phyloP scores from a whole-genome alignment of 2,888 invertebrate genomes.

The Ferrisia virgata region DNA sequence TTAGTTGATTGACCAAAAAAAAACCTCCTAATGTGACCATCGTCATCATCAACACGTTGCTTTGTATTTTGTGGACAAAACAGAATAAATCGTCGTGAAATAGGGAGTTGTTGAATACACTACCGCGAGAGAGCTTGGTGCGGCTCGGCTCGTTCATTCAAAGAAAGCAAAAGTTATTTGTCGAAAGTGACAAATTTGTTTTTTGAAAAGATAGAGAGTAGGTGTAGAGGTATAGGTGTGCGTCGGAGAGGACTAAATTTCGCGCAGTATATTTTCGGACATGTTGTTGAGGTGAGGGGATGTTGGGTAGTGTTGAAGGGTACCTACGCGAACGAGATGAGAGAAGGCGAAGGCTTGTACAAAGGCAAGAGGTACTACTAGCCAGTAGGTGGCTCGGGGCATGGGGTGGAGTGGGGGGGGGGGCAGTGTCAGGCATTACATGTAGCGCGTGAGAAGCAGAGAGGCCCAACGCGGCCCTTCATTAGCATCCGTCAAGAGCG shows the following conservation, averaged over 20 bases:
- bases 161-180: constrained; percentile 23
- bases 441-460: background rate
- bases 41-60: no score
- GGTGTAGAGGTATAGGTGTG: background rate
- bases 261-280: background rate
- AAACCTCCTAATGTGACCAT: background rate
- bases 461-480: constrained; percentile 44
- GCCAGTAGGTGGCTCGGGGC: no score
- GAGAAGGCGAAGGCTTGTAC: background rate
- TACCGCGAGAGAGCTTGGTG: no score
- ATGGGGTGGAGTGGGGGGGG: no score
- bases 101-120: no score
- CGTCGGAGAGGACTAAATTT: background rate
- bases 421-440: background rate
- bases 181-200: constrained; percentile 44
- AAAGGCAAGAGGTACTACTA: background rate
- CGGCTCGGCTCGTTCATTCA: no score
- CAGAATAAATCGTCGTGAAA: no score
- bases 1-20: no score
- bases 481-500: constrained; percentile 44
- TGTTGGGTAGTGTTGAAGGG: no score
- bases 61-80: no score
- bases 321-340: background rate
- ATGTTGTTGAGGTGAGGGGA: background rate
- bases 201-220: background rate